Evolutionary conservation across 2,888 invertebrate species (phyloP), one percentile per base, ranked within the genome.

Genomic region (Branchinecta sandiegonensis): DNA sequence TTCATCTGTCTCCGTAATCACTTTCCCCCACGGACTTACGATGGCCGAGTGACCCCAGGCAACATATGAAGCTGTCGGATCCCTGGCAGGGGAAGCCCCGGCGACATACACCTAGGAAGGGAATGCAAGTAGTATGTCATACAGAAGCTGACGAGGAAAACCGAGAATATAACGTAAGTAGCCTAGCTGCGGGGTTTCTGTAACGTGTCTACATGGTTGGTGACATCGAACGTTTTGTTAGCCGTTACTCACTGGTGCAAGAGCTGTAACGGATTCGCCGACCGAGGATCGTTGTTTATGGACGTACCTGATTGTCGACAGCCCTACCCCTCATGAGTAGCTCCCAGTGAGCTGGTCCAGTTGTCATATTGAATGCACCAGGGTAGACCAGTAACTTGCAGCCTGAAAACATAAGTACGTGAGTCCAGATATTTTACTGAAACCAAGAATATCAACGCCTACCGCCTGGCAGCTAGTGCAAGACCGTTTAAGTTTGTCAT

Each of bases 281-380:
- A 4, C 5, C 37, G 37, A 4, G 14, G 47, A 23, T 23, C 23
- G 23, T 23, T 23, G 23, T 23, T 3, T 48, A 46, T 11, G 64
- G 65, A 5, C 63, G 23, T 65, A 75, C 79, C 80, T 95, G 94
- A 77, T 90, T 88, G 79, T 96, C 95, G 48, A 86, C 81, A 48
- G 96, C 94, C 66, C 95, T 81, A 0, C 86, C 83, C 65, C 89
- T 82, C 70, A 86, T 87, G 17, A 96, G 80, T 7, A 93, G 77
- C 76, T 93, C 89, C 94, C 94, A 97, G 78, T 96, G 95, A 69
- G 86, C 80, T 0, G 94, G 94, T 0, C 96, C 96, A 0, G 96
- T 96, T 1, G 91, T 93, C 89, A 90, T 90, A 79, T 94, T 96
- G 79, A 96, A 96, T 1, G 95, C 94, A 46, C 88, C 94, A 0